These are phyloP conservation scores for Tichodroma muraria DNA, from an alignment of 2,113 vertebrate genomes.

Conservation along the genomic window DNA sequence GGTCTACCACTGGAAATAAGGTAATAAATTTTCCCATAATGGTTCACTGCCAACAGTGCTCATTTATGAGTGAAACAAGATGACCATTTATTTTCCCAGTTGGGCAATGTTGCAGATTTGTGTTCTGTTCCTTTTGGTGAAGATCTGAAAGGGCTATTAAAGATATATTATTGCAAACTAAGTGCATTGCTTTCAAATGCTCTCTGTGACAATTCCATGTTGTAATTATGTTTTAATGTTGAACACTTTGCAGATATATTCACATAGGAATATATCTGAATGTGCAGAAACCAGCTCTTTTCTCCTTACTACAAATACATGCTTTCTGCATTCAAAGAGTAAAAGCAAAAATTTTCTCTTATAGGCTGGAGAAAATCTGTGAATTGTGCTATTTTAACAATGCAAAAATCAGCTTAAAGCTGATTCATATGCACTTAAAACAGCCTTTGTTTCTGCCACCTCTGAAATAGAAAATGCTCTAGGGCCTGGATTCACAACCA, in stretches of 20 bases:
- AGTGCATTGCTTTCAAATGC: background rate
- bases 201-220: background rate
- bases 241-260: background rate
- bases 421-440: conserved; percentile 22
- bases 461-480: background rate
- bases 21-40: conserved; percentile 28
- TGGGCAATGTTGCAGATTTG: conserved; percentile 22
- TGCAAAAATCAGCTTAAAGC: background rate
- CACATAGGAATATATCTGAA: background rate
- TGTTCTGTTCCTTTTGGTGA: conserved; percentile 11
- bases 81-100: conserved; percentile 48
- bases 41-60: background rate
- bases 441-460: background rate
- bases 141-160: background rate
- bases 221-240: conserved; percentile 16
- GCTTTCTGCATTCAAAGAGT: background rate
- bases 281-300: background rate
- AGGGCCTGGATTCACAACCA: background rate
- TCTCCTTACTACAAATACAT: background rate
- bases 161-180: conserved; percentile 4
- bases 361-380: background rate
- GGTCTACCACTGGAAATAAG: conserved; percentile 23
- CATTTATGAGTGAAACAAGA: conserved; percentile 35
- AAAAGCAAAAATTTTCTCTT: background rate
- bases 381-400: conserved; percentile 6